These are phyloP conservation scores for Falco concolor DNA, from an alignment of 2,797 vertebrate species.

Conservation along the genomic window DNA sequence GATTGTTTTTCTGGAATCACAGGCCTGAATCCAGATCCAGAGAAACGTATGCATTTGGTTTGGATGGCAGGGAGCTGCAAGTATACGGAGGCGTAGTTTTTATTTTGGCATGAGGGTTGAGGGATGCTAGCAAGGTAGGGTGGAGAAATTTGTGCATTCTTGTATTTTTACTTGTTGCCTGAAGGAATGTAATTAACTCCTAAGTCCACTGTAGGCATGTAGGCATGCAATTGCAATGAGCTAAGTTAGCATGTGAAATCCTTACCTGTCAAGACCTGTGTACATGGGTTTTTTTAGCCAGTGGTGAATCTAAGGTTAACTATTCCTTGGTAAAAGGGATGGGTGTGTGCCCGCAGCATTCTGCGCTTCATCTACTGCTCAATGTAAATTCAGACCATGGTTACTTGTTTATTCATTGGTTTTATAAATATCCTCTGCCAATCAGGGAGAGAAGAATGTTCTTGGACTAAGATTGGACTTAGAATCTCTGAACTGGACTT, in stretches of 20 bases:
- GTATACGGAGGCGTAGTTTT: background rate
- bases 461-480: background rate
- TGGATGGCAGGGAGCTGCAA: background rate
- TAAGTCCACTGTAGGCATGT: background rate
- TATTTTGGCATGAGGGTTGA: background rate
- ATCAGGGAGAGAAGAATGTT: background rate
- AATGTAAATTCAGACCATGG: background rate
- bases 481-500: background rate
- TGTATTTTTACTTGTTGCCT: background rate
- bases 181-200: background rate
- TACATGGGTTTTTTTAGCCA: background rate
- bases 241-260: background rate
- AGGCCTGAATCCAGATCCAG: background rate
- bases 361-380: background rate
- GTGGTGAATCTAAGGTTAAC: background rate
- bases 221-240: background rate
- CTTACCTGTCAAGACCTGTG: background rate
- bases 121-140: background rate
- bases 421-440: background rate
- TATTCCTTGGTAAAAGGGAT: background rate
- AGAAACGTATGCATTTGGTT: background rate
- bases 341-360: background rate
- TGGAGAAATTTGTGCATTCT: background rate
- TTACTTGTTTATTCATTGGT: background rate
- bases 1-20: background rate